phyloP scores from a whole-genome alignment of 2,888 invertebrate genomes.

The Mystacides longicornis region DNA sequence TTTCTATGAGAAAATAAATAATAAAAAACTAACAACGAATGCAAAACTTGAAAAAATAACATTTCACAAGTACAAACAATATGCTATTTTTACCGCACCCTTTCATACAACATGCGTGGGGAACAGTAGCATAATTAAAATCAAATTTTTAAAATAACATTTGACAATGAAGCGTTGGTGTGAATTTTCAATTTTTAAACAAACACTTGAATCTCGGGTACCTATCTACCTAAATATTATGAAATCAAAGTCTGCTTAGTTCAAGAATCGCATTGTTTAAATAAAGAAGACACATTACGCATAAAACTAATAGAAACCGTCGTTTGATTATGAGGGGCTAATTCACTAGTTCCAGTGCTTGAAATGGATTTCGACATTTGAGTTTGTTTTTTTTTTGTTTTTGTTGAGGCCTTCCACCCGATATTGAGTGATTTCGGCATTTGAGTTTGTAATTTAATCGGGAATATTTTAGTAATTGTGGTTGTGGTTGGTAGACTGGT shows the following conservation, averaged over 20 bases:
- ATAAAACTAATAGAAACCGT: conserved; percentile 17
- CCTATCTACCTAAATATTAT: too few species aligned
- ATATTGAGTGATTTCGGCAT: too few species aligned
- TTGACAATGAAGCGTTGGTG: neutral
- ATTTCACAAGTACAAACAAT: neutral
- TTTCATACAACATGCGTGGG: neutral
- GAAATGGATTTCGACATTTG: neutral
- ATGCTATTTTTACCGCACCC: neutral
- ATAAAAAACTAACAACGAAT: neutral
- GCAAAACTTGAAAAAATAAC: neutral
- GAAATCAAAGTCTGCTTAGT: neutral
- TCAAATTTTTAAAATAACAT: conserved; percentile 11
- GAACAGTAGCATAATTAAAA: conserved; percentile 14
- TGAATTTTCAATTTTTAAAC: neutral
- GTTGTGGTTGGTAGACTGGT: too few species aligned
- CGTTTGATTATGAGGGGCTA: conserved; percentile 1
- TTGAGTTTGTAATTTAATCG: too few species aligned
- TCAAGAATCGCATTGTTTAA: neutral
- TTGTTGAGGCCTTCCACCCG: too few species aligned
- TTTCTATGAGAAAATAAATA: too few species aligned
- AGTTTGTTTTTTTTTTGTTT: neutral
- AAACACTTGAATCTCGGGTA: neutral
- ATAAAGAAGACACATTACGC: conserved; percentile 7
- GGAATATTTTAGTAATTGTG: too few species aligned
- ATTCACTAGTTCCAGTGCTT: neutral